Evolutionary conservation across 2,888 invertebrate genomes (phyloP).

Genomic region (Drosophila barbarae): DNA sequence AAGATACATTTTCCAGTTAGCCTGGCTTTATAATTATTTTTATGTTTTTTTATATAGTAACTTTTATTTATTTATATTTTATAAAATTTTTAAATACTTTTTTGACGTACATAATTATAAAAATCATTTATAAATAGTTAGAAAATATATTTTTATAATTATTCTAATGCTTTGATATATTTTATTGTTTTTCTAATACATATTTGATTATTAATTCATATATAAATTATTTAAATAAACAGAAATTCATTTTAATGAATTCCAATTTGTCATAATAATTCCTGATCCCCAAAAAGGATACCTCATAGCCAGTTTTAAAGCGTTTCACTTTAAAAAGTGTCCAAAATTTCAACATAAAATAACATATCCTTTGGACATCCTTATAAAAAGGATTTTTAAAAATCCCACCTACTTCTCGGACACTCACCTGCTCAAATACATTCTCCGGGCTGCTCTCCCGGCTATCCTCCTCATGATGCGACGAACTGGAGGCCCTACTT

Average conservation of each 20-base stretch:
- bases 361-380: background rate
- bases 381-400: background rate
- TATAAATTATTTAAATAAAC: background rate
- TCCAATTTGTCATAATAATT: background rate
- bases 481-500: conserved; percentile 92
- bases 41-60: background rate
- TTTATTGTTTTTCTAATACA: background rate
- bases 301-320: background rate
- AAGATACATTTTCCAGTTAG: background rate
- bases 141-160: no score
- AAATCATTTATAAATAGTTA: no score
- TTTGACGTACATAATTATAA: no score
- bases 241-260: background rate
- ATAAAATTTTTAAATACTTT: no score
- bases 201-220: background rate
- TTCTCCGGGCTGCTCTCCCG: conserved; percentile 91
- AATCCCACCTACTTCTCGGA: background rate
- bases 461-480: conserved; percentile 88
- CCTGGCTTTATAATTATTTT: background rate
- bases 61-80: no score
- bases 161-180: background rate
- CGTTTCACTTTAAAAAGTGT: background rate
- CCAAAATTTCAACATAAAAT: background rate
- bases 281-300: background rate
- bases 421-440: conserved; percentile 85